Percentiles rank a stretch among this genome's conserved stretches.
Evolutionary conservation across 2,797 vertebrate genomes (phyloP).

Genomic region (Lutra lutra): DNA sequence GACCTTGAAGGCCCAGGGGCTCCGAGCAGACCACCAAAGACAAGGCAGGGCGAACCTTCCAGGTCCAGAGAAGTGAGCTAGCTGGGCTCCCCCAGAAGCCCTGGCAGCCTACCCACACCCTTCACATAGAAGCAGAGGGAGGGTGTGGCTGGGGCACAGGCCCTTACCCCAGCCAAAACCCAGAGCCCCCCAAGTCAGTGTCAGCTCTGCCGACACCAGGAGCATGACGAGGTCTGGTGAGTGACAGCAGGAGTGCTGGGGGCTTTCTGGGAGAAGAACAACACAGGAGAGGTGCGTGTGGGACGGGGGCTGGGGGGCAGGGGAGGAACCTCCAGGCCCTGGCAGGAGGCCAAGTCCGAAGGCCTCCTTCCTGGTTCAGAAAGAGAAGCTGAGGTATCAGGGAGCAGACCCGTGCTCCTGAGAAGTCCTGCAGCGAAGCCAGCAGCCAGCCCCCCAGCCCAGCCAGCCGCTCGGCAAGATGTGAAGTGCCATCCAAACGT

Average conservation of each 20-base stretch:
- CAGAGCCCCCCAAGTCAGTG: neutral
- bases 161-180: neutral
- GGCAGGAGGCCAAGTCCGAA: neutral
- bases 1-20: neutral
- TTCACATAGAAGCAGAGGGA: neutral
- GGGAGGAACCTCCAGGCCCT: neutral
- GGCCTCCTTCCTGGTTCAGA: neutral
- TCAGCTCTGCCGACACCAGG: neutral
- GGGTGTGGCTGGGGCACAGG: neutral
- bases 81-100: neutral
- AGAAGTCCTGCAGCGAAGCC: neutral
- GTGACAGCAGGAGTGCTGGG: neutral
- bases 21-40: neutral
- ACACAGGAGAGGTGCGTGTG: neutral
- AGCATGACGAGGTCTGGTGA: neutral
- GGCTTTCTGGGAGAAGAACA: neutral
- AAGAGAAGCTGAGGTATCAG: slow-evolving; percentile 14
- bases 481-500: slow-evolving; percentile 74
- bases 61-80: neutral
- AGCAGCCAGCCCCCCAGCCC: slow-evolving; percentile 24
- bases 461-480: slow-evolving; percentile 69
- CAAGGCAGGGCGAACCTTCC: neutral
- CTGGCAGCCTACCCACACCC: neutral
- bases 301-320: neutral
- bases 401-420: neutral